A percentile compares a stretch with the other conserved stretches of the same genome.
Conservation (phyloP, 2,888 invertebrate genomes). For the Leucophora obtusa region DNA sequence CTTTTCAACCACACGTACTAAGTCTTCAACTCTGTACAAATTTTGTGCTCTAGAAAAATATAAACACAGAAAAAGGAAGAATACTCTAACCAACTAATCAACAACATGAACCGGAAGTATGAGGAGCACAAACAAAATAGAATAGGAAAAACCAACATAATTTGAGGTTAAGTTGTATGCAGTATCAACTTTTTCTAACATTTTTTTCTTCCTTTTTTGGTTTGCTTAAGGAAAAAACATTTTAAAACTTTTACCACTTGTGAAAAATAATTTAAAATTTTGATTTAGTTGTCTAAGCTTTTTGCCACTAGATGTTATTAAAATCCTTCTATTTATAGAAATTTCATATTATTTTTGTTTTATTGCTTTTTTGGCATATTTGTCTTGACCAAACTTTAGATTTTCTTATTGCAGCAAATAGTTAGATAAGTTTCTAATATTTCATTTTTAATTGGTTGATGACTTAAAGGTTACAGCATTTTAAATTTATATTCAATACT, state of each 20-base stretch:
- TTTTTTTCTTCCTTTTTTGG: too few relatives aligned
- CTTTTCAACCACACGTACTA: constrained; percentile 13
- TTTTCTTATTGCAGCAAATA: background rate
- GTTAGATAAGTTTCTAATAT: constrained; percentile 18
- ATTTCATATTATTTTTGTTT: background rate
- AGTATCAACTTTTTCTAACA: background rate
- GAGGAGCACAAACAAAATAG: background rate
- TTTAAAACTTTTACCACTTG: background rate
- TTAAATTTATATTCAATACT: background rate
- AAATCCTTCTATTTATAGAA: constrained; percentile 1
- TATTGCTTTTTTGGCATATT: background rate
- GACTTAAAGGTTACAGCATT: background rate
- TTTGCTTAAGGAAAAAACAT: background rate
- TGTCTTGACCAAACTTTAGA: constrained; percentile 18
- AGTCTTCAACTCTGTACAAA: constrained; percentile 4
- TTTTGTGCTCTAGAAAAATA: background rate
- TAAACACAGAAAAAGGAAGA: background rate
- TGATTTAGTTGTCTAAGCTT: background rate
- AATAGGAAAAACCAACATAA: constrained; percentile 22
- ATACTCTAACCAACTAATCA: background rate
- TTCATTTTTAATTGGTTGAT: constrained; percentile 17
- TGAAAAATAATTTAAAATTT: constrained; percentile 13
- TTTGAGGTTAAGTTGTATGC: constrained; percentile 42
- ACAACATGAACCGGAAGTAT: constrained; percentile 30
- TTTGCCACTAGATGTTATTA: background rate